These are phyloP conservation scores for Synanceia verrucosa DNA, from an alignment of 2,797 vertebrate species.

Conservation along the genomic window DNA sequence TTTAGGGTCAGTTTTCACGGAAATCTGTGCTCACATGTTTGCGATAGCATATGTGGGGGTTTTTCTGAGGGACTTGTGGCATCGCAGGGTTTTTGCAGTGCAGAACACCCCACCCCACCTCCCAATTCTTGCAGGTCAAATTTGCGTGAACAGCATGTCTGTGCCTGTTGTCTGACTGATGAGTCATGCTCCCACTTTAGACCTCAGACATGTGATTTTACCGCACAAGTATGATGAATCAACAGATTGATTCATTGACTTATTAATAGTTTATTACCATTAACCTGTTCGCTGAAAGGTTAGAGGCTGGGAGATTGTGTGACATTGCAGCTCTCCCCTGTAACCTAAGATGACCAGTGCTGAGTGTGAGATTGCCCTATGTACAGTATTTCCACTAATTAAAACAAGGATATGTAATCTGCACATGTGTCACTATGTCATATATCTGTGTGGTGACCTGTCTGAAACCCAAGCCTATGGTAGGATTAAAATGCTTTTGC, in stretches of 20 bases:
- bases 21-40: slow-evolving; percentile 26
- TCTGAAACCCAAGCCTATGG: slow-evolving; percentile 77
- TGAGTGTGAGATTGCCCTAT: slow-evolving; percentile 55
- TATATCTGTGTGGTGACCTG: slow-evolving; percentile 78
- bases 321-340: slow-evolving; percentile 60
- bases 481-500: slow-evolving; percentile 83
- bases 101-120: not conserved
- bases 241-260: slow-evolving; percentile 66
- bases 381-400: slow-evolving; percentile 77
- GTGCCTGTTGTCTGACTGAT: slow-evolving; percentile 47
- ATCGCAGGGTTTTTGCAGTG: slow-evolving; percentile 12
- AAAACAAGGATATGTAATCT: slow-evolving; percentile 81
- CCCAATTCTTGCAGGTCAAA: slow-evolving; percentile 20
- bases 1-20: slow-evolving; percentile 11
- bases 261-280: slow-evolving; percentile 72
- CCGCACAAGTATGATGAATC: slow-evolving; percentile 61
- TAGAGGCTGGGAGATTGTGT: slow-evolving; percentile 57
- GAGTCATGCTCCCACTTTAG: slow-evolving; percentile 66
- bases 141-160: slow-evolving; percentile 28
- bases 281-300: slow-evolving; percentile 59
- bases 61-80: slow-evolving; percentile 10
- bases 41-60: not conserved
- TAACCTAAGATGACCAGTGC: slow-evolving; percentile 63
- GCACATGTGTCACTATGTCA: slow-evolving; percentile 78
- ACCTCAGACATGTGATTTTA: slow-evolving; percentile 36